Evolutionary conservation across 2,888 invertebrate species (phyloP), one percentile per base, ranked within the genome.

Genomic region (Smittia aterrima): DNA sequence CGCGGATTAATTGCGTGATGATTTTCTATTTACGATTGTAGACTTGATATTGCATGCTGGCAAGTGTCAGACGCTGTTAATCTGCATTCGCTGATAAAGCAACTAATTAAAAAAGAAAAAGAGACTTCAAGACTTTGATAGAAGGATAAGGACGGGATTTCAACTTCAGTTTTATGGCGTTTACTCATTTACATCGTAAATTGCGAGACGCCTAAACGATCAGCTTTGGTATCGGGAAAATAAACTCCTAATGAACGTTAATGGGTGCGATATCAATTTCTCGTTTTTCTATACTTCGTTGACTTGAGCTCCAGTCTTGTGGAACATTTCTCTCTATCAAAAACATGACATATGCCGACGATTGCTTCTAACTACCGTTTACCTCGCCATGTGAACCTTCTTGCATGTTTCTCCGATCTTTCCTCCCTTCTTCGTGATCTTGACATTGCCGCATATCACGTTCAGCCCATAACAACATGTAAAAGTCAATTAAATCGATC

Each of bases 1-100:
- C n/a, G 47, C 11, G 3, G 11, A 18, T 58, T 58, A 58, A 58
- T 58, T 58, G 58, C 58, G 58, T 58, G 58, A 7, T 58, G 58
- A 58, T 58, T 20, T 7, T 22, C 9, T 58, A 58, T 58, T 58
- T 22, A 11, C 7, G 58, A 58, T 22, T 58, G 22, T 13, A 22
- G 13, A n/a, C 47, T 2, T 58, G 11, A 22, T 18, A 58, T 58
- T 22, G 22, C 58, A 9, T 13, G 58, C 22, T 58, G 58, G 22
- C 58, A 58, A 58, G 58, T 58, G 58, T 58, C 58, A 58, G 22
- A 3, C 58, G 47, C 9, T 58, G 18, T 58, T 20, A 58, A 58
- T 58, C 58, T 58, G 58, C 22, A 9, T 58, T 58, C n/a, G 22
- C 18, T 58, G 58, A 58, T 58, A 58, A 58, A 58, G 22, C 58